Conservation (phyloP, 1,140 invertebrate species). For the Pentalonia nigronervosa region DNA sequence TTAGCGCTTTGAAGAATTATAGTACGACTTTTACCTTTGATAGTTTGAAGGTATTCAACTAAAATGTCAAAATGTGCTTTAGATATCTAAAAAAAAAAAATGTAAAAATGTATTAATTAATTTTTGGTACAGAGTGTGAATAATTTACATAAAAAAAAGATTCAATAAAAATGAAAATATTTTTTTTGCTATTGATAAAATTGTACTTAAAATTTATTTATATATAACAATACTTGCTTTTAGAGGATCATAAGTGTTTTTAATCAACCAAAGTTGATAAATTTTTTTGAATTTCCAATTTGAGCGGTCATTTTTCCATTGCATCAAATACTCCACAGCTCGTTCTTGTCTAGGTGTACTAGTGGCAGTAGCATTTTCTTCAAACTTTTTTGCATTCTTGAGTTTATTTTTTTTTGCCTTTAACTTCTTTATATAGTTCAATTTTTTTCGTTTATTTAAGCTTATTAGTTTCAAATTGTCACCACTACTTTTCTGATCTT, state of each 20-base stretch:
- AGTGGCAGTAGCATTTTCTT: not conserved
- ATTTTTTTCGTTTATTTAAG: slow-evolving; percentile 47
- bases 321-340: slow-evolving; percentile 34
- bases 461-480: slow-evolving; percentile 33
- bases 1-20: slow-evolving; percentile 37
- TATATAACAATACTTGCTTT: not conserved
- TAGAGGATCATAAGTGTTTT: slow-evolving; percentile 16
- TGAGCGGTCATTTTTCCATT: slow-evolving; percentile 45
- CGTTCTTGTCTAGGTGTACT: slow-evolving; percentile 36
- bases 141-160: not conserved
- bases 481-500: slow-evolving; percentile 3
- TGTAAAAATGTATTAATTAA: too few relatives aligned
- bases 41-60: slow-evolving; percentile 48
- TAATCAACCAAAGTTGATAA: slow-evolving; percentile 51
- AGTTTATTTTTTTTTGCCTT: slow-evolving; percentile 52
- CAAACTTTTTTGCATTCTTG: slow-evolving; percentile 46
- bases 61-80: slow-evolving; percentile 40
- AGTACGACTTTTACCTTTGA: slow-evolving; percentile 20
- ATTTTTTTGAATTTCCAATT: slow-evolving; percentile 55
- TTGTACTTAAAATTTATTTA: not conserved
- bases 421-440: slow-evolving; percentile 37
- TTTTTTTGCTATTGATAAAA: not conserved
- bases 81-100: slow-evolving; percentile 34
- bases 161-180: too few relatives aligned
- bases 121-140: not conserved